A percentile compares a stretch with the other conserved stretches of the same genome.
phyloP scores from a whole-genome alignment of 1,140 invertebrate genomes.

The Zophobas atratus region DNA sequence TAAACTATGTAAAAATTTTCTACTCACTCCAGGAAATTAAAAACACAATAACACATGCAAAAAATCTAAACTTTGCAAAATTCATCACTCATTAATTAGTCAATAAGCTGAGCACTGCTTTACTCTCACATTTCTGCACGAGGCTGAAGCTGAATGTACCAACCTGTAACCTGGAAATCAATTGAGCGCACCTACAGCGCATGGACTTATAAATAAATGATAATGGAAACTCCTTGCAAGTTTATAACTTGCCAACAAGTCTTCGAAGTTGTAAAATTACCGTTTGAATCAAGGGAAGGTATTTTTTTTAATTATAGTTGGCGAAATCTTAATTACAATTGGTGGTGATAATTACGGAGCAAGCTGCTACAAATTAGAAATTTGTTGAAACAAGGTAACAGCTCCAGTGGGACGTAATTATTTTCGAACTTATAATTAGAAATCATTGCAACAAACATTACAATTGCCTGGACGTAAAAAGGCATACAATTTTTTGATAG shows the following conservation, averaged over 20 bases:
- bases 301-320: too few relatives aligned
- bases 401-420: too few relatives aligned
- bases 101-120: background rate
- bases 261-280: background rate
- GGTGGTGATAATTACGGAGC: too few relatives aligned
- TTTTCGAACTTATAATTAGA: too few relatives aligned
- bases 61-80: background rate
- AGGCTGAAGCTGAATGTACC: slow-evolving; percentile 11
- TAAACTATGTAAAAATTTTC: background rate
- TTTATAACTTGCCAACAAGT: background rate
- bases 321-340: too few relatives aligned
- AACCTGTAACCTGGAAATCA: slow-evolving; percentile 25
- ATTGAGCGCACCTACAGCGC: slow-evolving; percentile 31
- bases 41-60: background rate
- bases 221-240: background rate
- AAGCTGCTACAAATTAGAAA: too few relatives aligned
- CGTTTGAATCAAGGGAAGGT: too few relatives aligned
- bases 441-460: too few relatives aligned
- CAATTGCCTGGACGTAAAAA: too few relatives aligned
- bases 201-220: slow-evolving; percentile 30
- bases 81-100: slow-evolving; percentile 19
- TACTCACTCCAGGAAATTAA: background rate
- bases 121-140: slow-evolving; percentile 5
- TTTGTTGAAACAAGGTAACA: too few relatives aligned
- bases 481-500: too few relatives aligned